Base-by-base conservation (phyloP, 2,113 vertebrate species). In the Porphyrio hochstetteri region DNA sequence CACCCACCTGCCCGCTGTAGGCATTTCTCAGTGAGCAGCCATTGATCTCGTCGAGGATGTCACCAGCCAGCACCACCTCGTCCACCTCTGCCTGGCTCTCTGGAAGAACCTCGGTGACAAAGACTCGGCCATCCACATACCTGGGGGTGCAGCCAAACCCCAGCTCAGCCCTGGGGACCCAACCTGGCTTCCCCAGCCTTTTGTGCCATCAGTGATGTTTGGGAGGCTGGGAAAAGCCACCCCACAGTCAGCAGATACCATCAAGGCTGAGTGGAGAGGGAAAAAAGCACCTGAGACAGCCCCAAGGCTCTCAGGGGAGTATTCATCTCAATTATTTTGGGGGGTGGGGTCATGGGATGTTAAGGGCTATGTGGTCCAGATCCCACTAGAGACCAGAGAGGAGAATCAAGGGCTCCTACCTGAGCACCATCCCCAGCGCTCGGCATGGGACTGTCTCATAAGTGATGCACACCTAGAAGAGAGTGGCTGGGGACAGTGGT, bases 31-130 rank as follows among this genome's bases (percentile, higher is more conserved):
- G 94, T 0, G 98, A 99, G 52, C 94, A 97, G 36, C 98, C 98
- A 0, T 98, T 99, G 95, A 98, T 98, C 93, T 98, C 98, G 16
- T 99, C 98, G 0, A 99, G 98, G 77, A 98, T 86, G 65, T 99
- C 98, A 9, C 98, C 98, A 0, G 97, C 96, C 92, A 93, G 93
- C 70, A 98, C 95, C 67, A 98, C 98, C 90, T 97, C 96, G 12
- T 98, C 98, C 23, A 97, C 96, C 50, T 98, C 96, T 0, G 98
- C 98, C 95, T 99, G 98, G 93, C 98, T 97, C 28, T 96, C 96
- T 0, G 97, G 97, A 36, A 97, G 95, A 89, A 98, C 96, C 65
- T 98, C 91, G 1, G 98, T 95, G 81, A 99, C 96, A 83, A 98
- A 98, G 60, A 98, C 98, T 5, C 98, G 97, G 9, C 98, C 97